Evolutionary conservation across 2,888 invertebrate species (phyloP).

Genomic region (Priapulus caudatus): DNA sequence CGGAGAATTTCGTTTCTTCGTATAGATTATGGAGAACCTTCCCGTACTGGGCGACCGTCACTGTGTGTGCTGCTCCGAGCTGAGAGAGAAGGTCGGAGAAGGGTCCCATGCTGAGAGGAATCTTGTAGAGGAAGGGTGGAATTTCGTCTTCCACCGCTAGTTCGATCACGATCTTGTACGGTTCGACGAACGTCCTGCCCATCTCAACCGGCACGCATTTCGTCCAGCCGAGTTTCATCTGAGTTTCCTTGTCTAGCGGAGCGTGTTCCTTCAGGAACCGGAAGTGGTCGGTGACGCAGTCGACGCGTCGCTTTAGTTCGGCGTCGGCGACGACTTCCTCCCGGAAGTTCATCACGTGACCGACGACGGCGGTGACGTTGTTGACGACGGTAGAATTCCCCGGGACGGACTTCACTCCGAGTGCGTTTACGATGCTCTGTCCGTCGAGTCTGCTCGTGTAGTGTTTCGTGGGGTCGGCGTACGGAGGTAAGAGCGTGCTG

Average conservation of each 20-base stretch:
- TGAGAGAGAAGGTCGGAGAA: background rate
- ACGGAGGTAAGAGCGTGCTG: background rate
- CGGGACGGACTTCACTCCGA: background rate
- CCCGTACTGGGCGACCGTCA: background rate
- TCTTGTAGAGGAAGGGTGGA: background rate
- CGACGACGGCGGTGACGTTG: background rate
- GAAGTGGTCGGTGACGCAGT: background rate
- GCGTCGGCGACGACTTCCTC: background rate
- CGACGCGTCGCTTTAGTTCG: background rate
- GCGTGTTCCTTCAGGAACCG: background rate
- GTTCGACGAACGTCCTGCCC: background rate
- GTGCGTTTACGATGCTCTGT: background rate
- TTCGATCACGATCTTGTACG: background rate
- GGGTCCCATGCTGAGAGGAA: background rate
- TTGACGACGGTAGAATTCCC: background rate
- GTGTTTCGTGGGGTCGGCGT: background rate
- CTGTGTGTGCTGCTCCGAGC: background rate
- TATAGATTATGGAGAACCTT: background rate
- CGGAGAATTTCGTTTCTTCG: conserved; percentile 1
- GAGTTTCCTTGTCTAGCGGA: background rate
- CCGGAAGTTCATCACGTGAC: background rate
- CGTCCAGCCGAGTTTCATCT: background rate
- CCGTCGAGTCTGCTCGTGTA: background rate
- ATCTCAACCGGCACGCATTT: background rate
- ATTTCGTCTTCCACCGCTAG: background rate